Evolutionary conservation across 2,888 invertebrate genomes (phyloP).

Genomic region (Acronicta leporina): DNA sequence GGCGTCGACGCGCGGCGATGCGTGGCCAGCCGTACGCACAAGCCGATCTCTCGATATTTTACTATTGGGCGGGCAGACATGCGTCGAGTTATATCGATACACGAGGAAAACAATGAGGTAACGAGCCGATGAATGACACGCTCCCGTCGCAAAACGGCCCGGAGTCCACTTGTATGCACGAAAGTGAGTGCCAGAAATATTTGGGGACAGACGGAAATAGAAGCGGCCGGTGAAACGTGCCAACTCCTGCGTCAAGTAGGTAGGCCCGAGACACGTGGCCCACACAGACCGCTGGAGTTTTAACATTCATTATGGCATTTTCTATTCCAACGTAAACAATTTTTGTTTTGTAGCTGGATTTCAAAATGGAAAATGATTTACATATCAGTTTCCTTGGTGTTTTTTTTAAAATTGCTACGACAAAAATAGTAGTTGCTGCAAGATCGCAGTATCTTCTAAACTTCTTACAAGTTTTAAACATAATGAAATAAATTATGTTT

Average conservation of each 20-base stretch:
- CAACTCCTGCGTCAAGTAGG: slow-evolving; percentile 78
- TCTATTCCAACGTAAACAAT: slow-evolving; percentile 34
- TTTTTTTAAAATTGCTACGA: no score
- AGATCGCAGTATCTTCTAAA: no score
- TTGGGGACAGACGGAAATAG: slow-evolving; percentile 86
- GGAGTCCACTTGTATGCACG: slow-evolving; percentile 79
- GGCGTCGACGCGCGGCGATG: slow-evolving; percentile 68
- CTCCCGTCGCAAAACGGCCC: slow-evolving; percentile 71
- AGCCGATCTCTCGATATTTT: slow-evolving; percentile 71
- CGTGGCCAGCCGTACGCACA: slow-evolving; percentile 73
- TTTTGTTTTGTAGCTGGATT: not conserved
- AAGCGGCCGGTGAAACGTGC: slow-evolving; percentile 78
- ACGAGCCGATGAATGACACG: slow-evolving; percentile 87
- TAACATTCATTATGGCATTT: slow-evolving; percentile 56
- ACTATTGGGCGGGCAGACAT: slow-evolving; percentile 79
- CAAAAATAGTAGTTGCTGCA: no score
- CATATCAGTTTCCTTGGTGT: no score
- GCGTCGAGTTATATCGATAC: slow-evolving; percentile 81
- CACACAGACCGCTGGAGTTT: slow-evolving; percentile 67
- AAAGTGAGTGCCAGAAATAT: slow-evolving; percentile 86
- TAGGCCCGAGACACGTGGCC: slow-evolving; percentile 76
- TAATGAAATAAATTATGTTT: no score
- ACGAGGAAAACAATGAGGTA: slow-evolving; percentile 84
- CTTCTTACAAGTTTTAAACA: no score
- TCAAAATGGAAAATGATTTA: no score